phyloP scores from a whole-genome alignment of 2,113 vertebrate species.

The Meles meles region DNA sequence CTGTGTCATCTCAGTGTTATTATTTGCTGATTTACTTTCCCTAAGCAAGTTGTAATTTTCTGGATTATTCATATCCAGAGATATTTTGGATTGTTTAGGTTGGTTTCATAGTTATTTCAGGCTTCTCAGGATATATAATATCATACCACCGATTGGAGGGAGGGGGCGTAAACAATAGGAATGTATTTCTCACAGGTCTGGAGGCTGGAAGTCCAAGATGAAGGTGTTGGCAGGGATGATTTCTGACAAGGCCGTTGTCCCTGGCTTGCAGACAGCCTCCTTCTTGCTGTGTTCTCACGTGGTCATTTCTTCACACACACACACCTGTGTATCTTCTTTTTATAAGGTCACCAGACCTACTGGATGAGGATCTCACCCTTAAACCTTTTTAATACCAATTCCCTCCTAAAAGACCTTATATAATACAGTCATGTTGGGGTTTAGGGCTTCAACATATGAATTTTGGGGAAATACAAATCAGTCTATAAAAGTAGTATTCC shows the following conservation, averaged over 20 bases:
- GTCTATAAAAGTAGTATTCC: neutral
- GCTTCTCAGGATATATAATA: neutral
- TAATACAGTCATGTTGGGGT: neutral
- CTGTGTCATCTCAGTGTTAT: neutral
- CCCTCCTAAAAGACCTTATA: neutral
- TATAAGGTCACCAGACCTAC: neutral
- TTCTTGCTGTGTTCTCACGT: neutral
- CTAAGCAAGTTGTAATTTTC: neutral
- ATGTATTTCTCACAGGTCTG: neutral
- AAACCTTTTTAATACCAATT: neutral
- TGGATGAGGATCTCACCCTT: neutral
- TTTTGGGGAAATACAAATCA: neutral
- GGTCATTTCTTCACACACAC: neutral
- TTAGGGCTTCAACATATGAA: neutral
- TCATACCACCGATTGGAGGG: neutral
- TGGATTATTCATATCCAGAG: neutral
- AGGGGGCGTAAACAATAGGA: neutral
- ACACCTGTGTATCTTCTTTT: neutral
- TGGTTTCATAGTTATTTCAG: neutral
- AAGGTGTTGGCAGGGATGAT: neutral
- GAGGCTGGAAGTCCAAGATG: neutral
- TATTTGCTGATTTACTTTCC: neutral
- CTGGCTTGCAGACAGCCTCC: neutral
- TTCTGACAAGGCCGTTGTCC: neutral
- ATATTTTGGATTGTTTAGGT: neutral